phyloP scores from a whole-genome alignment of 1,140 invertebrate species.

The Uloborus diversus region DNA sequence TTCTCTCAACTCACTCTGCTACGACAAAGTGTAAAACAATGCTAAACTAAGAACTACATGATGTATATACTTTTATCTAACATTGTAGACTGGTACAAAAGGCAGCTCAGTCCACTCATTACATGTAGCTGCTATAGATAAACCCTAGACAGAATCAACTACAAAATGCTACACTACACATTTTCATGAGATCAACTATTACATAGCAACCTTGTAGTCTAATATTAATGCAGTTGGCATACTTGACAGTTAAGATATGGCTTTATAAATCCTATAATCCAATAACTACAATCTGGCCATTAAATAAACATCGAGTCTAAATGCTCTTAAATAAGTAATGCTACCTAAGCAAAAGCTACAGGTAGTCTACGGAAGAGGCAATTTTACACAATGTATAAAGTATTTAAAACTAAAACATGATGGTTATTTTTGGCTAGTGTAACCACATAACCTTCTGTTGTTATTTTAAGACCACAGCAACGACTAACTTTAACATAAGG shows the following conservation, averaged over 20 bases:
- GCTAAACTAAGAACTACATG: slow-evolving; percentile 48
- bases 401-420: slow-evolving; percentile 95
- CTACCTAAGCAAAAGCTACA: slow-evolving; percentile 49
- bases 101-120: slow-evolving; percentile 45
- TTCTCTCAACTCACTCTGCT: slow-evolving; percentile 54
- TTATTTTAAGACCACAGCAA: slow-evolving; percentile 96
- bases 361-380: slow-evolving; percentile 49
- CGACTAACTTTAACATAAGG: slow-evolving; percentile 96
- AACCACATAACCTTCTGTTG: slow-evolving; percentile 94
- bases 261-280: slow-evolving; percentile 38
- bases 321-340: slow-evolving; percentile 51
- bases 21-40: slow-evolving; percentile 49
- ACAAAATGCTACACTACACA: slow-evolving; percentile 56
- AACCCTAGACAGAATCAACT: slow-evolving; percentile 35
- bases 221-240: slow-evolving; percentile 50
- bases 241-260: slow-evolving; percentile 36
- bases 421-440: slow-evolving; percentile 98
- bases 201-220: slow-evolving; percentile 47
- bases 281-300: slow-evolving; percentile 34
- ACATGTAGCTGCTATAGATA: slow-evolving; percentile 54
- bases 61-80: slow-evolving; percentile 54
- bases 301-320: slow-evolving; percentile 47
- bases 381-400: slow-evolving; percentile 79
- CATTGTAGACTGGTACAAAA: slow-evolving; percentile 55
- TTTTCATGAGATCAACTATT: slow-evolving; percentile 55